Evolutionary conservation across 1,140 invertebrate genomes (phyloP).

Genomic region (Diorhabda elongata): DNA sequence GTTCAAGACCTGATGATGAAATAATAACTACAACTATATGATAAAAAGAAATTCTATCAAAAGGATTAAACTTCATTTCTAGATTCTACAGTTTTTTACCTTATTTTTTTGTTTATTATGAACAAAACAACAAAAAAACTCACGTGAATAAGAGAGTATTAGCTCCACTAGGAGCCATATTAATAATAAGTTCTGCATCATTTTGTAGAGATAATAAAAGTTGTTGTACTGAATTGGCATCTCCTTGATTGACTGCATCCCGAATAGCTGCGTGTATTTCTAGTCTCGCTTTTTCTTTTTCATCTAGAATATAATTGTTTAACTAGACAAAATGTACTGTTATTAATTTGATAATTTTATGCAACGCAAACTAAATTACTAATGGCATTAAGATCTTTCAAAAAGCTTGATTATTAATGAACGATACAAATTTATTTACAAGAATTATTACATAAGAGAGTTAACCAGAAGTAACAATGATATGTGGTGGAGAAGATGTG

Average conservation of each 20-base stretch:
- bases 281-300: constrained; percentile 64
- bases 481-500: background rate
- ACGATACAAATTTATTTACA: background rate
- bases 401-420: too few relatives aligned
- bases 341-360: background rate
- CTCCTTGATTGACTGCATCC: constrained; percentile 67
- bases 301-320: constrained; percentile 53
- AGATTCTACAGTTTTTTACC: background rate
- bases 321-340: background rate
- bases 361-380: too few relatives aligned
- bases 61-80: too few relatives aligned
- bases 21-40: too few relatives aligned
- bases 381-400: too few relatives aligned
- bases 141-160: constrained; percentile 83
- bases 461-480: too few relatives aligned
- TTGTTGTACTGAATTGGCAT: constrained; percentile 58
- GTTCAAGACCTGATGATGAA: too few relatives aligned
- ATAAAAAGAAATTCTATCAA: too few relatives aligned
- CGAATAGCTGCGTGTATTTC: constrained; percentile 68
- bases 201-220: constrained; percentile 61
- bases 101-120: background rate
- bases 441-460: background rate
- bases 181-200: constrained; percentile 70
- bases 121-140: constrained; percentile 38
- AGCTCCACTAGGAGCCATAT: constrained; percentile 79